Evolutionary conservation across 2,113 vertebrate species (phyloP).

Genomic region (Benitochromis conjunctus): DNA sequence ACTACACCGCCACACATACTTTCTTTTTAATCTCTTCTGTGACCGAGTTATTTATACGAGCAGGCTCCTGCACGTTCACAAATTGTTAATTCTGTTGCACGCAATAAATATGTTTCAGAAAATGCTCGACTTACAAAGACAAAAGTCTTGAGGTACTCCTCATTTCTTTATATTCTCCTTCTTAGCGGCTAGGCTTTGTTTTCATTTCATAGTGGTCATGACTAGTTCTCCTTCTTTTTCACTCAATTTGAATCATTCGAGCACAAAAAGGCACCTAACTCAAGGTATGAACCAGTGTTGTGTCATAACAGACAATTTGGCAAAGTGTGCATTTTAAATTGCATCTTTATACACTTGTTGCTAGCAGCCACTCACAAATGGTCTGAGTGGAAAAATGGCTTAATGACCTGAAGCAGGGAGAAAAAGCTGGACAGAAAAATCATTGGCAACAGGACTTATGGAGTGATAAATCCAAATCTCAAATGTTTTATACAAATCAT

Average conservation of each 20-base stretch:
- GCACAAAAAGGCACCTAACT: neutral
- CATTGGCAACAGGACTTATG: neutral
- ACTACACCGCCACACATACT: neutral
- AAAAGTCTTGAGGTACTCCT: neutral
- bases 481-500: neutral
- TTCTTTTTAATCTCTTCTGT: neutral
- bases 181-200: neutral
- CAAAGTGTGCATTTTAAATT: neutral
- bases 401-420: neutral
- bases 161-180: neutral
- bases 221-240: neutral
- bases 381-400: neutral
- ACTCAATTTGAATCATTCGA: neutral
- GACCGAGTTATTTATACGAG: neutral
- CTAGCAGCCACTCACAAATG: neutral
- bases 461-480: neutral
- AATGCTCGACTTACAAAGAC: neutral
- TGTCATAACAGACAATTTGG: neutral
- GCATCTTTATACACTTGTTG: neutral
- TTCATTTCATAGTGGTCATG: neutral
- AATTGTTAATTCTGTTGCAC: neutral
- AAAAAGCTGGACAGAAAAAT: neutral
- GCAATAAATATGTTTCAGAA: neutral
- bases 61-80: neutral
- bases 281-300: neutral